Conservation (phyloP, 2,797 vertebrate species). For the Rhinophrynus dorsalis region DNA sequence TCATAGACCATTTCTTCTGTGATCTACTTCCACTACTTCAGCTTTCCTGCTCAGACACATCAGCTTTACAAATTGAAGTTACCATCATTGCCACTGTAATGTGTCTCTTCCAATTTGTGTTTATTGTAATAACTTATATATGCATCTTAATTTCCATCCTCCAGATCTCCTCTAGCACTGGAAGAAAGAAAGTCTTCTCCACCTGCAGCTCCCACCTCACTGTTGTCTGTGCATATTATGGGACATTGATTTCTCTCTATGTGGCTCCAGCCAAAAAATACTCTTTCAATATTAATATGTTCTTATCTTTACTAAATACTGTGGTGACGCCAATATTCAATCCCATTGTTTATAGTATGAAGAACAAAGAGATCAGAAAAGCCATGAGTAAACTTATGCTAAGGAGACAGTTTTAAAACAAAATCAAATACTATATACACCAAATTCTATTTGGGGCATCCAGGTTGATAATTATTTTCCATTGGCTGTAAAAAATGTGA, state of each 20-base stretch:
- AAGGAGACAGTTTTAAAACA: too few species aligned
- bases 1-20: slow-evolving; percentile 59
- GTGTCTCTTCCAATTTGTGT: slow-evolving; percentile 53
- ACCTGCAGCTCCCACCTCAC: slow-evolving; percentile 59
- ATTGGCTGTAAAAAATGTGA: too few species aligned
- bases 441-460: too few species aligned
- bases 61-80: slow-evolving; percentile 51
- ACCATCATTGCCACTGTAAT: slow-evolving; percentile 56
- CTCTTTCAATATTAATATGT: slow-evolving; percentile 41
- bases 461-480: too few species aligned
- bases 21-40: slow-evolving; percentile 53
- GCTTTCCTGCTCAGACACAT: slow-evolving; percentile 56
- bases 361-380: slow-evolving; percentile 60
- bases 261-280: slow-evolving; percentile 51
- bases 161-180: slow-evolving; percentile 47
- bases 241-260: slow-evolving; percentile 58
- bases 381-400: slow-evolving; percentile 46
- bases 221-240: slow-evolving; percentile 51
- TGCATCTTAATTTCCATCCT: slow-evolving; percentile 56
- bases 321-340: slow-evolving; percentile 60
- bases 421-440: too few species aligned
- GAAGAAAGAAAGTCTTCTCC: slow-evolving; percentile 53
- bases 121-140: slow-evolving; percentile 55
- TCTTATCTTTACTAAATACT: slow-evolving; percentile 55
- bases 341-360: slow-evolving; percentile 60